Conservation (phyloP, 1,140 invertebrate species). For the Drosophila grimshawi region DNA sequence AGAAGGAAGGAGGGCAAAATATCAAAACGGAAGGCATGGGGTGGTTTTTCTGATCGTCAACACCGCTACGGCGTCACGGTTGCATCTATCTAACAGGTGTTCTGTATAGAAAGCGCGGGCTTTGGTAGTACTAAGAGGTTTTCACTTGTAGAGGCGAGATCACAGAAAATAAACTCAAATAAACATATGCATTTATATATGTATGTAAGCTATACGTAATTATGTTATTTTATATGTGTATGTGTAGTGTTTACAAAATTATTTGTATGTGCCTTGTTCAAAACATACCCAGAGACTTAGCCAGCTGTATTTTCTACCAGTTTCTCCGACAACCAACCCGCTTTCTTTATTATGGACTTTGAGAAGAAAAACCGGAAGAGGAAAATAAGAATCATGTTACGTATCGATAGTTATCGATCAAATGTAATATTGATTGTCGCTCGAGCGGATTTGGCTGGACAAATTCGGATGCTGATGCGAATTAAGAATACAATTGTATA, state of each 20-base stretch:
- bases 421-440: too few species aligned
- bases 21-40: conserved; percentile 40
- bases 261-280: background rate
- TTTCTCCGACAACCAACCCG: conserved; percentile 2
- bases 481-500: too few species aligned
- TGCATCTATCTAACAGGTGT: conserved; percentile 63
- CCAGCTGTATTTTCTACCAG: conserved; percentile 4
- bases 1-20: conserved; percentile 3
- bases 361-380: background rate
- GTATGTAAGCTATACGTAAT: background rate
- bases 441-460: too few species aligned
- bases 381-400: background rate
- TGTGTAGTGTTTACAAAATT: background rate
- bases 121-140: conserved; percentile 33
- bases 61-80: conserved; percentile 42
- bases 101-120: conserved; percentile 48
- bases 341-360: background rate
- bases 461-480: too few species aligned
- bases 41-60: conserved; percentile 50
- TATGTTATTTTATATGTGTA: background rate
- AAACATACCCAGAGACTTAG: conserved; percentile 1
- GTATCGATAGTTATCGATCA: too few species aligned
- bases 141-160: conserved; percentile 42
- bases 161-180: conserved; percentile 29
- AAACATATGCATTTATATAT: conserved; percentile 3